Base-by-base conservation (phyloP, 2,113 vertebrate genomes). In the Microtus oregoni region DNA sequence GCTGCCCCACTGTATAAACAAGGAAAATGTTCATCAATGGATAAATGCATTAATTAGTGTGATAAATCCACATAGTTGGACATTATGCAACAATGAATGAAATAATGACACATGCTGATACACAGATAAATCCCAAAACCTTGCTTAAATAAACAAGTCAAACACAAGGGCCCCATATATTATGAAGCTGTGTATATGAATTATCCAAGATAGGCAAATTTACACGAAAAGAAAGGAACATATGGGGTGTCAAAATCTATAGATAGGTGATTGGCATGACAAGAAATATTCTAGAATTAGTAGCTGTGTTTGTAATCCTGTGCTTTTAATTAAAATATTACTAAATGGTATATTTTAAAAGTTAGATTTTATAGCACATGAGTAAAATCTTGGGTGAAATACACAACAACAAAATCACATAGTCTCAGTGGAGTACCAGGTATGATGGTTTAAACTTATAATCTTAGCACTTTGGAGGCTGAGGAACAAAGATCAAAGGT, bases 271-370 rank as follows among this genome's bases (percentile, higher is more conserved):
- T 78, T 83, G 17, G 28, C 9, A 41, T 88, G 38, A 75, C 79
- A 15, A 92, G 87, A 70, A 70, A 75, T 88, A 65, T 79, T 90
- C 41, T 90, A 65, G 17, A 94, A 88, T 79, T 88, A 79, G 5
- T 68, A 79, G 19, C 61, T 7, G 38, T 38, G 1, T 0, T 79
- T 97, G 13, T 3, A 63, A 58, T 28, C 41, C n/a, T 92, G 65
- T 63, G 10, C 47, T 96, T 96, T 86, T 89, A 96, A 77, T 52
- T 35, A 32, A 55, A 44, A 95, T 79, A 70, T 93, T 22, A 87
- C 24, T 50, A 22, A 75, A 44, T 41, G 85, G 7, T 50, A 75
- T 7, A 85, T 6, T 94, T 94, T 70, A 20, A 92, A 93, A 47
- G 5, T 2, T 78, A 24, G 5, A 22, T 72, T 76, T 86, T 85